Percentiles rank a stretch among this genome's conserved stretches.
phyloP scores from a whole-genome alignment of 2,797 vertebrate genomes.

The Harpagifer antarcticus region DNA sequence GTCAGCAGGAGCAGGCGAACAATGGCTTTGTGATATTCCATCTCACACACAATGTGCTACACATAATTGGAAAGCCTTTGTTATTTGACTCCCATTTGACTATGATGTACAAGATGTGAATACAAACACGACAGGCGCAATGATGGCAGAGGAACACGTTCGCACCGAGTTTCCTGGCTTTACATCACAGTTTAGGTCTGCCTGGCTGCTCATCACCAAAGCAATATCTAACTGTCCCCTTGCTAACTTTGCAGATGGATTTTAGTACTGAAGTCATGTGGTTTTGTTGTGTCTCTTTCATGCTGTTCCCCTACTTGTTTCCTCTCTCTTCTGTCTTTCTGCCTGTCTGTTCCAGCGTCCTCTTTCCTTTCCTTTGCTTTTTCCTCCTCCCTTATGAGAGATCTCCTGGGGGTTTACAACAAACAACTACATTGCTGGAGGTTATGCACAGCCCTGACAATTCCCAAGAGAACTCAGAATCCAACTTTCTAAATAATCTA shows the following conservation, averaged over 20 bases:
- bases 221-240: constrained; percentile 64
- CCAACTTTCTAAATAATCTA: constrained; percentile 43
- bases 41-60: constrained; percentile 80
- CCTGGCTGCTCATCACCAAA: constrained; percentile 55
- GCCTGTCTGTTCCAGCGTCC: constrained; percentile 17
- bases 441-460: constrained; percentile 46
- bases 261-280: constrained; percentile 34
- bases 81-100: constrained; percentile 87
- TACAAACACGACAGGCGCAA: constrained; percentile 80
- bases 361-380: constrained; percentile 36
- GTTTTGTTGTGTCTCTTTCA: not conserved
- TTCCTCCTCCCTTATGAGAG: constrained; percentile 20
- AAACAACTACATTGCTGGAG: constrained; percentile 56
- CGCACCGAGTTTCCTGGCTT: constrained; percentile 75
- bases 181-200: constrained; percentile 73
- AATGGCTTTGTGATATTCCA: constrained; percentile 84
- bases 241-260: constrained; percentile 53
- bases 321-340: not conserved
- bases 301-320: not conserved
- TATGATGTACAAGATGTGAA: constrained; percentile 85
- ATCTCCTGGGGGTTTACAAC: constrained; percentile 55
- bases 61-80: constrained; percentile 85
- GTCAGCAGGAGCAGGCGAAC: constrained; percentile 80
- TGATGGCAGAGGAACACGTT: constrained; percentile 70
- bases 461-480: constrained; percentile 38